Base-by-base conservation (phyloP, 2,797 vertebrate genomes). In the Petrocephalus sullivani region DNA sequence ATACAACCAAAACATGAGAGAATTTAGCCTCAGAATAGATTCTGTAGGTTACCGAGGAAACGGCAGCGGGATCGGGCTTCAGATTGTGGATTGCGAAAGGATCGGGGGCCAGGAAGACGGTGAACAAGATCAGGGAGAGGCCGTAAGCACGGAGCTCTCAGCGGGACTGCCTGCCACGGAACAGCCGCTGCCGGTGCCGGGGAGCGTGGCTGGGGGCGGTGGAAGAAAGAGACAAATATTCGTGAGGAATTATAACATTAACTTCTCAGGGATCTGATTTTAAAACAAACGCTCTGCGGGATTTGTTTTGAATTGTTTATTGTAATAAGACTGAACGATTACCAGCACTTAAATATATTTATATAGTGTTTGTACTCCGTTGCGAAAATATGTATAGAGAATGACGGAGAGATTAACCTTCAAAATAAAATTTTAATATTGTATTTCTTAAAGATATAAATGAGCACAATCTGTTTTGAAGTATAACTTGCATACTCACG, bases 1-100 rank as follows among this genome's bases (percentile, higher is more conserved):
- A 85, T 75, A 54, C 91, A 91, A 90, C 91, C 91, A 92, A 91
- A 95, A 94, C 91, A 95, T 95, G 94, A 94, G 92, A 92, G 93
- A 89, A 91, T 7, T 90, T 90, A 54, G 92, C 90, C 91, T 82
- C 89, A 88, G 56, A 87, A 90, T 89, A 89, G 92, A 92, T 91
- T 89, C 8, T 92, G 89, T 89, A 90, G 87, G 92, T 94, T 93
- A 91, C 93, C 90, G 91, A 91, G 91, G 92, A 92, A 92, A 90
- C 93, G 89, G 91, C 90, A 71, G 90, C 87, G 91, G 91, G 90
- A 93, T 92, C 91, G 56, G 92, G 86, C 90, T 91, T 90, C 91
- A 90, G 90, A 91, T 92, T 87, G 89, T 92, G 92, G 92, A 93
- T 92, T 92, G 92, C 88, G 46, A 88, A 57, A 90, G 93, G 93